Evolutionary conservation across 1,140 invertebrate species (phyloP), one percentile per base, ranked within the genome.

Genomic region (Pararge aegeria): DNA sequence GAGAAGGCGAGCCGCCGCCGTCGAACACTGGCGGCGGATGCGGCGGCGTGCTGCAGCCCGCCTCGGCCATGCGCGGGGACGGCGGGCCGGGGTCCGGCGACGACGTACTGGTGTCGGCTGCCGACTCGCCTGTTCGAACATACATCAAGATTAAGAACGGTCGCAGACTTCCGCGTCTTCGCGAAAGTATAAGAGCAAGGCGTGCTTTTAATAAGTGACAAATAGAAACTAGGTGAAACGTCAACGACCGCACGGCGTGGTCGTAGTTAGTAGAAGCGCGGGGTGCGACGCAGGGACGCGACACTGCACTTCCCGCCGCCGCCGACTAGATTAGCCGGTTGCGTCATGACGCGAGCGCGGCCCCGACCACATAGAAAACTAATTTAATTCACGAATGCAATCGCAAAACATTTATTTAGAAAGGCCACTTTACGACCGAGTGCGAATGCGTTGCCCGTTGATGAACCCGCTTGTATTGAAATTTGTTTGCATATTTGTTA

Each of bases 51-150:
- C 80, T 84, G 72, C 87, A 83, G 61, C 78, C 91, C 75, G 89
- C 87, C 82, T 90, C 92, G 84, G 90, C 91, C 88, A 93, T 92
- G 83, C 93, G 93, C 83, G 95, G 94, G 73, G 94, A 95, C 77
- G 94, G 94, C 85, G 94, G 94, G 80, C 94, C 93, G 61, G 95
- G 93, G 88, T 96, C 95, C 78, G 95, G 95, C 77, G 95, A 96
- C 75, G 95, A 96, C 76, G 95, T 96, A 89, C 95, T 96, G 77
- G 96, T 96, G 90, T 97, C 96, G 78, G 95, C 95, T 90, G 96
- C 94, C 86, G 95, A 96, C 92, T 96, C 96, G 89, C 94, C 94
- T 95, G 92, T 55, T n/a, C n/a, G 75, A 66, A 61, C 52, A 80
- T 66, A 60, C 37, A 48, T 3, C 29, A 58, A 34, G 57, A 60